Evolutionary conservation across 2,797 vertebrate genomes (phyloP), one percentile per base, ranked within the genome.

Genomic region (Thaleichthys pacificus): DNA sequence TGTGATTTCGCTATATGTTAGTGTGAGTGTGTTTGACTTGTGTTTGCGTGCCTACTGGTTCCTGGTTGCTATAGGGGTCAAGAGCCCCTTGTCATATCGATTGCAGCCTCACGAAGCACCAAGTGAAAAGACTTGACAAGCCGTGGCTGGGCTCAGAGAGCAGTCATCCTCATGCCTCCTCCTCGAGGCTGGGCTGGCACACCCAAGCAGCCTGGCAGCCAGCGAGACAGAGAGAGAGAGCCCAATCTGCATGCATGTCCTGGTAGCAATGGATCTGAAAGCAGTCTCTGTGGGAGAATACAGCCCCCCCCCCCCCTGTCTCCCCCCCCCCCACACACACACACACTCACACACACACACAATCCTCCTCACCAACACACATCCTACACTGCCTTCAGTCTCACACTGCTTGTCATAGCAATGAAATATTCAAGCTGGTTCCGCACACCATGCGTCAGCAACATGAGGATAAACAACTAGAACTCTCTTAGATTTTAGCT

Each of bases 51-150:
- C 42, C 14, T 21, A 80, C 75, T 72, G 68, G 32, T 35, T 35
- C 6, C 32, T 35, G 32, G 74, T 74, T 80, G 84, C 69, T 74
- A 56, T 77, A 56, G 68, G 82, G 87, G 87, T 89, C 84, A 86
- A 91, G 77, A 83, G 87, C 68, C 76, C 85, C 85, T 84, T 85
- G 80, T 77, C 87, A 81, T 72, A 71, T 76, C 64, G 73, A 80
- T 72, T 17, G 17, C 65, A 35, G 14, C 28, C 3, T 60, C 54
- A 70, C 58, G 65, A 49, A 9, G 17, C 49, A 15, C 30, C 56
- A 5, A 35, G 32, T 68, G 56, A 32, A 26, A 11, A 4, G 56
- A 58, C n/a, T 57, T 8, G 56, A 58, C 19, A 58, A 58, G 56
- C 56, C 7, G n/a, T 58, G 56, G 11, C 42, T 58, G 7, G 22